These are phyloP conservation scores for Ictalurus punctatus DNA, from an alignment of 2,113 vertebrate genomes.

Conservation along the genomic window DNA sequence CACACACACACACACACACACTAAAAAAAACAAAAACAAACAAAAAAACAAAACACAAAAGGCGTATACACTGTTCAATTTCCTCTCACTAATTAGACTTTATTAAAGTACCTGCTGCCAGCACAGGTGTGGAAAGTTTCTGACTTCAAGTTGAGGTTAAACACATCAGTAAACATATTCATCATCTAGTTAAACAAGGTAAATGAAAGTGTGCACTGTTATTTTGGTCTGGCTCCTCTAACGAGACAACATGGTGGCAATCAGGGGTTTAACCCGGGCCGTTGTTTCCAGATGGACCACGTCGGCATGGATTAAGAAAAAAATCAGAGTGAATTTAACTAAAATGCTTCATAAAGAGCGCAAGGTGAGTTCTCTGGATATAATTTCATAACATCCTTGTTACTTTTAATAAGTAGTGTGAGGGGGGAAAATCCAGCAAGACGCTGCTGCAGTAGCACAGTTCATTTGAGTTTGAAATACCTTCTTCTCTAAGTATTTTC, in stretches of 20 bases:
- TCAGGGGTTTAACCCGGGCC: constrained; percentile 17
- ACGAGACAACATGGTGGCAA: constrained; percentile 35
- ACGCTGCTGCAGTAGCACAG: too few relatives aligned
- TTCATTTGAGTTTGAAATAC: not conserved
- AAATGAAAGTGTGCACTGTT: not conserved
- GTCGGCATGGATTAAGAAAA: not conserved
- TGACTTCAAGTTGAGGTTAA: not conserved
- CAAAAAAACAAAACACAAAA: not conserved
- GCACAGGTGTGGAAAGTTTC: not conserved
- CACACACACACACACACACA: too few relatives aligned
- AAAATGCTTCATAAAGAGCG: constrained; percentile 13
- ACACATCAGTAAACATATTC: not conserved
- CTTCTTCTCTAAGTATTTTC: not conserved
- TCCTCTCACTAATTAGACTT: not conserved
- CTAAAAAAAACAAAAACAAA: too few relatives aligned
- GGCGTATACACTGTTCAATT: not conserved
- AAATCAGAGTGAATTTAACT: not conserved
- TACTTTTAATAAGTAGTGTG: not conserved
- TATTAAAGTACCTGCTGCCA: not conserved
- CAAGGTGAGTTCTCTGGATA: not conserved
- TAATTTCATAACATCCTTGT: not conserved
- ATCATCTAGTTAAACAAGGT: not conserved
- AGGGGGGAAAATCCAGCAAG: not conserved
- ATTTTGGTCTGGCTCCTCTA: not conserved
- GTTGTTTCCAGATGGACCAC: not conserved